Evolutionary conservation across 2,113 vertebrate species (phyloP).

Genomic region (Columbina picui): DNA sequence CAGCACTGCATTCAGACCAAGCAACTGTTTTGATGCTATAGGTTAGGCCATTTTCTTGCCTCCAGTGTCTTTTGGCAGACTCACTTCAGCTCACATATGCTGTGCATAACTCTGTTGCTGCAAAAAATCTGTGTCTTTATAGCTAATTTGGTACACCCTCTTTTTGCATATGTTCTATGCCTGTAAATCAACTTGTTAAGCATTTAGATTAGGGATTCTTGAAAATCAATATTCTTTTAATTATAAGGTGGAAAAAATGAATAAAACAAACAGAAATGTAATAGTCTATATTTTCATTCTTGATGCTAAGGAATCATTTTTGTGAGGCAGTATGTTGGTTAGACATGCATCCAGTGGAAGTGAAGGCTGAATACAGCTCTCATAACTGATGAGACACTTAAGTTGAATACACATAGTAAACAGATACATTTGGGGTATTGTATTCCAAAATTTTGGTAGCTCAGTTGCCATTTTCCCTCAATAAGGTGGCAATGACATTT

Average conservation of each 20-base stretch:
- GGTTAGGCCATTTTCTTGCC: not conserved
- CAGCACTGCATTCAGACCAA: not conserved
- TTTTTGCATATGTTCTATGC: not conserved
- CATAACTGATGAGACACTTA: not conserved
- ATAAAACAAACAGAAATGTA: not conserved
- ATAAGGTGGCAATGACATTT: not conserved
- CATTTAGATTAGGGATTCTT: not conserved
- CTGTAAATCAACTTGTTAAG: not conserved
- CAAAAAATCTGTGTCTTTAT: not conserved
- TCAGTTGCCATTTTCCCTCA: not conserved
- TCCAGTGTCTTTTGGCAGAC: not conserved
- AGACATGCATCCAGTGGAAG: not conserved
- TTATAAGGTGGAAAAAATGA: not conserved
- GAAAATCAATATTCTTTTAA: not conserved
- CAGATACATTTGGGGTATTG: not conserved
- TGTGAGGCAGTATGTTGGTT: not conserved
- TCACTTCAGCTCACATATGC: not conserved
- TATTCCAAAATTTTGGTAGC: not conserved
- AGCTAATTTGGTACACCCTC: not conserved
- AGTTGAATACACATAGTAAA: not conserved
- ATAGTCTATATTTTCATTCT: not conserved
- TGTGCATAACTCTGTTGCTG: not conserved
- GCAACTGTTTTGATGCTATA: not conserved
- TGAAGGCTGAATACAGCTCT: not conserved
- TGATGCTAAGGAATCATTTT: not conserved